Evolutionary conservation across 2,113 vertebrate genomes (phyloP).

Genomic region (Pholis gunnellus): DNA sequence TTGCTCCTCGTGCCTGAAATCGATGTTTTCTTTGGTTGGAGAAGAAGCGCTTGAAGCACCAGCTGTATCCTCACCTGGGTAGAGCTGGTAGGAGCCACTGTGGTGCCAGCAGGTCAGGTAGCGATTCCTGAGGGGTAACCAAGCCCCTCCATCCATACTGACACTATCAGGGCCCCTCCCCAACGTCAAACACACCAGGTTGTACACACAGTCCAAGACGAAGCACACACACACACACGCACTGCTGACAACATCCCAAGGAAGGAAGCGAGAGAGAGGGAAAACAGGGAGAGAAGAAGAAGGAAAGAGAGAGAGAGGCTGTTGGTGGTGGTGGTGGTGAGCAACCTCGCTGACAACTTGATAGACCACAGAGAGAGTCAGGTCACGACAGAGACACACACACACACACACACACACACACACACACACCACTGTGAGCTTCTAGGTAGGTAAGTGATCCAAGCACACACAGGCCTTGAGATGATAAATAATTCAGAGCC

Average conservation of each 20-base stretch:
- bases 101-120: constrained; percentile 92
- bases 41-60: constrained; percentile 11
- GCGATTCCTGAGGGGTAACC: constrained; percentile 91
- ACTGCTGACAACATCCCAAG: constrained; percentile 18
- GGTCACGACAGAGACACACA: constrained; percentile 52
- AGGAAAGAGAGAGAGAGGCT: constrained; percentile 52
- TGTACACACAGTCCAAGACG: constrained; percentile 11
- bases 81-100: constrained; percentile 95
- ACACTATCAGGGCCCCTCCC: constrained; percentile 45
- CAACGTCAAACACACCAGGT: constrained; percentile 35
- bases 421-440: constrained; percentile 26
- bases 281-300: constrained; percentile 7
- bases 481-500: constrained; percentile 92
- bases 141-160: constrained; percentile 92
- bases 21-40: neutral
- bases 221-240: constrained; percentile 9
- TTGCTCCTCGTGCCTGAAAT: neutral
- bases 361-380: constrained; percentile 60
- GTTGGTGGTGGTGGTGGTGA: constrained; percentile 64
- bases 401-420: constrained; percentile 24
- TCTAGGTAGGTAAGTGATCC: constrained; percentile 81
- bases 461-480: constrained; percentile 74
- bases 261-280: neutral
- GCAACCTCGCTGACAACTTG: constrained; percentile 47
- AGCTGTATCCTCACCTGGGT: constrained; percentile 89